A percentile compares a stretch with the other conserved stretches of the same genome.
Evolutionary conservation across 2,888 invertebrate species (phyloP).

Genomic region (Timema cristinae): DNA sequence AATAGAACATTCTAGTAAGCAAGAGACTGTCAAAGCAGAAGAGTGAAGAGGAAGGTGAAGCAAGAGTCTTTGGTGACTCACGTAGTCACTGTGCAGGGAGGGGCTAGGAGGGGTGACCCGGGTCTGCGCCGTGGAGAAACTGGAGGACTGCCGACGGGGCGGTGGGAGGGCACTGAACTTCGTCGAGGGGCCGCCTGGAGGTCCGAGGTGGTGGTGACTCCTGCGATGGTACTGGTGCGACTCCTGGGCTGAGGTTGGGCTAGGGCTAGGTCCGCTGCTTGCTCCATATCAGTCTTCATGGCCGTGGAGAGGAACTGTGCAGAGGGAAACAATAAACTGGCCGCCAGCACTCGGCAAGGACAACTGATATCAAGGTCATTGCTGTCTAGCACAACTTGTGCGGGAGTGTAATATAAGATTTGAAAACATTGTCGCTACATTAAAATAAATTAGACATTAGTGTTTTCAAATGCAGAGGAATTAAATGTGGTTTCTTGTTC

Average conservation of each 20-base stretch:
- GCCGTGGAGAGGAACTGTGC: constrained; percentile 69
- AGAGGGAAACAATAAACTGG: not conserved
- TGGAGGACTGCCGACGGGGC: constrained; percentile 17
- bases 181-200: constrained; percentile 7
- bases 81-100: constrained; percentile 19
- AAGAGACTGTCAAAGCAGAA: not conserved
- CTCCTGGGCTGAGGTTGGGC: not conserved
- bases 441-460: too few species aligned
- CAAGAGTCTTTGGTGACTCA: constrained; percentile 6
- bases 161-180: constrained; percentile 9
- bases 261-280: constrained; percentile 51
- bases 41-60: too few species aligned
- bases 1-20: too few species aligned
- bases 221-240: not conserved
- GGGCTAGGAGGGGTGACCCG: constrained; percentile 18
- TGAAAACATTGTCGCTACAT: too few species aligned
- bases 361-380: too few species aligned
- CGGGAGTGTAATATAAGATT: too few species aligned
- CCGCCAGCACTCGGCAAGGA: not conserved
- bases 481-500: too few species aligned
- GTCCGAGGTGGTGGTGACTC: not conserved
- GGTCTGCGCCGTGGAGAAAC: constrained; percentile 22
- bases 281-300: constrained; percentile 70
- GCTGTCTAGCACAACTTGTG: too few species aligned
- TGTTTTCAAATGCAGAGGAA: too few species aligned